A percentile compares a stretch with the other conserved stretches of the same genome.
These are phyloP conservation scores for Silurus glanis DNA, from an alignment of 2,113 vertebrate species.

Conservation along the genomic window DNA sequence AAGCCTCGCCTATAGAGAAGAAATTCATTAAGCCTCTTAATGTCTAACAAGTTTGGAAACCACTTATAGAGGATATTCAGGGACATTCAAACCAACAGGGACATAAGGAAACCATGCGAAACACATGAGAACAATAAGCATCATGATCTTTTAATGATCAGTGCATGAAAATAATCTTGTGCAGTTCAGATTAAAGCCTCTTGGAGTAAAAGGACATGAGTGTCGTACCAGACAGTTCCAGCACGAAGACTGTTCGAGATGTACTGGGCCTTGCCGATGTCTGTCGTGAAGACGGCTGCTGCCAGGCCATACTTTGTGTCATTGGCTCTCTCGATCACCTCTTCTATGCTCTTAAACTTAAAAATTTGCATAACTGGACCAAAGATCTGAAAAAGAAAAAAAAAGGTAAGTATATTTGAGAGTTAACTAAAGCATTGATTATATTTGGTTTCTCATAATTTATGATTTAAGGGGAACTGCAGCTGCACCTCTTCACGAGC, in stretches of 20 bases:
- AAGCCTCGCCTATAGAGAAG: not conserved
- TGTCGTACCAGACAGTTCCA: conserved; percentile 87
- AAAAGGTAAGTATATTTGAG: not conserved
- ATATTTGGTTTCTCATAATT: not conserved
- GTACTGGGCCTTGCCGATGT: conserved; percentile 89
- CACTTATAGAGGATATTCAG: not conserved
- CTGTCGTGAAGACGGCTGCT: conserved; percentile 88
- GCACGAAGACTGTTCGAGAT: conserved; percentile 83
- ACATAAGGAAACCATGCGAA: not conserved
- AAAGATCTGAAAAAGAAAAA: conserved; percentile 80
- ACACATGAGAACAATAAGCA: not conserved
- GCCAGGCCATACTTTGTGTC: conserved; percentile 87
- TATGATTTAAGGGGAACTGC: not conserved
- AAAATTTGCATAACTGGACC: conserved; percentile 98
- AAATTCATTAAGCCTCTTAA: not conserved
- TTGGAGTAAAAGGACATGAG: not conserved
- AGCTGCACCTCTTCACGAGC: conserved; percentile 87
- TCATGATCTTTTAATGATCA: not conserved
- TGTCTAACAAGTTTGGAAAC: not conserved
- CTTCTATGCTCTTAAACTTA: conserved; percentile 90
- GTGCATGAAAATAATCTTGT: not conserved
- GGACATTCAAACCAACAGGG: not conserved
- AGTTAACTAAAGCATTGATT: not conserved
- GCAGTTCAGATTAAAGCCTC: not conserved
- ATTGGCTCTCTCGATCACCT: conserved; percentile 89